phyloP scores from a whole-genome alignment of 2,113 vertebrate species.

The Podocnemis expansa region DNA sequence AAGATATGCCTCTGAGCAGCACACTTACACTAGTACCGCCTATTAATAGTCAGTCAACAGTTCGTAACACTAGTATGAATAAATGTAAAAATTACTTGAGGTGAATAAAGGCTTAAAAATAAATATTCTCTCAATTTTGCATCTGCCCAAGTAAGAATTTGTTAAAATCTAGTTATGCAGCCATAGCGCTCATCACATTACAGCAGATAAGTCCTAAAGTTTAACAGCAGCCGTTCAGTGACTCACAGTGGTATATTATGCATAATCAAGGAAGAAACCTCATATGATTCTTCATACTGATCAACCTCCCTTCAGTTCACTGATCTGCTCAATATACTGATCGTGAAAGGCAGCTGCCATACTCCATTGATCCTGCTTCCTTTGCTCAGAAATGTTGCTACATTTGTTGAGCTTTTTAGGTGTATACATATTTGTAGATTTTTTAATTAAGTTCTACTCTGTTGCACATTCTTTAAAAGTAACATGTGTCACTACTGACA shows the following conservation, averaged over 20 bases:
- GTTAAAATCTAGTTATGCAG: not conserved
- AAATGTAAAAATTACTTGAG: not conserved
- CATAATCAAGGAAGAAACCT: not conserved
- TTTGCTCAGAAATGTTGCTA: not conserved
- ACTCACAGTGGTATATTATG: not conserved
- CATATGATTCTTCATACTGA: not conserved
- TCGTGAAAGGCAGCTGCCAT: not conserved
- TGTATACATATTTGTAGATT: rapidly evolving
- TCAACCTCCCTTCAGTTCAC: not conserved
- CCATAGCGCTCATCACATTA: not conserved
- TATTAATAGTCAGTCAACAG: not conserved
- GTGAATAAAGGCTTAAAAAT: not conserved
- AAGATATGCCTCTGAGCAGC: not conserved
- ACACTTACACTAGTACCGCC: not conserved
- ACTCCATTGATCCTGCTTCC: not conserved
- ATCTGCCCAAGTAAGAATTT: not conserved
- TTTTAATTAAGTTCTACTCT: not conserved
- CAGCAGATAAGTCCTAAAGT: not conserved
- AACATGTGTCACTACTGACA: not conserved
- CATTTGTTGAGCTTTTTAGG: not conserved
- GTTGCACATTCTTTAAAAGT: rapidly evolving
- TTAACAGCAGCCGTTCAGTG: not conserved
- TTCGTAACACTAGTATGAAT: not conserved
- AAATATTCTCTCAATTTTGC: not conserved
- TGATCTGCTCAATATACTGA: rapidly evolving